Conservation (phyloP, 2,797 vertebrate species). For the Pelodytes ibericus region DNA sequence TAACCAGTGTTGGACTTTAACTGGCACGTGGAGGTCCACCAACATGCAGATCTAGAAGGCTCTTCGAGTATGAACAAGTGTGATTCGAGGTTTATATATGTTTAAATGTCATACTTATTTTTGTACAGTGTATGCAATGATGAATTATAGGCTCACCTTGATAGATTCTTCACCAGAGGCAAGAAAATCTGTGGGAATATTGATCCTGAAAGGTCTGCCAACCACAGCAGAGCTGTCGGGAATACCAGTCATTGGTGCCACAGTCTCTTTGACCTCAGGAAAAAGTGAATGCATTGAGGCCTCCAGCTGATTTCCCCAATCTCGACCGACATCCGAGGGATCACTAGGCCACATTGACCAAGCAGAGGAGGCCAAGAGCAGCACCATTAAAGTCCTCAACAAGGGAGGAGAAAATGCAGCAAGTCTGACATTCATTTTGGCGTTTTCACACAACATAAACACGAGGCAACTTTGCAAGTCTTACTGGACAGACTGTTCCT, state of each 20-base stretch:
- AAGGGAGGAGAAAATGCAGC: slow-evolving; percentile 62
- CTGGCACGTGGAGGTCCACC: no score
- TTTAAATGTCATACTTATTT: no score
- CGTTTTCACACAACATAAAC: background rate
- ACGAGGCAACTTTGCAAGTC: slow-evolving; percentile 1
- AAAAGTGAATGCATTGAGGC: slow-evolving; percentile 92
- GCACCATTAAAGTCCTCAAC: slow-evolving; percentile 80
- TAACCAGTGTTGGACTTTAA: no score
- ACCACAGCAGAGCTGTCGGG: slow-evolving; percentile 88
- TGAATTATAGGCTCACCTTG: slow-evolving; percentile 78
- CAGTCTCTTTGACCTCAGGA: slow-evolving; percentile 75
- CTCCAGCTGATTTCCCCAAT: slow-evolving; percentile 85
- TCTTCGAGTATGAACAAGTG: no score
- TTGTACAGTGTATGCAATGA: no score
- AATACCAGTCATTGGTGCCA: slow-evolving; percentile 78
- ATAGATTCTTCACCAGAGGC: slow-evolving; percentile 75
- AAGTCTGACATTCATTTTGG: slow-evolving; percentile 69
- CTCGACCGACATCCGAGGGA: slow-evolving; percentile 75
- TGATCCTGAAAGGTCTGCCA: slow-evolving; percentile 86
- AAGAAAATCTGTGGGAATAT: slow-evolving; percentile 80
- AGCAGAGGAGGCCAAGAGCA: slow-evolving; percentile 73
- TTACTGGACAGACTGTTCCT: slow-evolving; percentile 10
- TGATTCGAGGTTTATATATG: no score
- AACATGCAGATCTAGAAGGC: no score
- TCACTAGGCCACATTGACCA: slow-evolving; percentile 74